Evolutionary conservation across 2,888 invertebrate species (phyloP), one percentile per base, ranked within the genome.

Genomic region (Sarcophaga caerulescens): DNA sequence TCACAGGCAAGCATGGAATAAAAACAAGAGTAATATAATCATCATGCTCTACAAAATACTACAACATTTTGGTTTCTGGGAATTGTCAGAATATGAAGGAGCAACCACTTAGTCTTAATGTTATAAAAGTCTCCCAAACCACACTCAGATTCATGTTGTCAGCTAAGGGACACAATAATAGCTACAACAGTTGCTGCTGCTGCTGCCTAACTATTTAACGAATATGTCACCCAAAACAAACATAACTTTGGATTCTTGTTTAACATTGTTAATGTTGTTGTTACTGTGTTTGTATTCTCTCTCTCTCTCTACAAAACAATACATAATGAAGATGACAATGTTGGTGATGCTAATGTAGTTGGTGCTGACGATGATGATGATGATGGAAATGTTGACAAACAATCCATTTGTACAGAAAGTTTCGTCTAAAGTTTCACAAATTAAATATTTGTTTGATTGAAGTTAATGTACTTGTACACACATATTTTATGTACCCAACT

Each of bases 401-500:
- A 19, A 77, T 81, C 44, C 19, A 60, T 60, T 60, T 60, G 35
- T 35, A 21, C 21, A 14, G 5, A 76, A 74, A 85, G 62, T 78
- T 85, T 81, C 65, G 77, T 81, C 73, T 81, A 81, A 85, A 85
- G 85, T 85, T 81, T 81, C 77, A 73, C 74, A 85, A 85, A 85
- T 74, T 77, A 85, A 78, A 85, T 85, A 85, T 85, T 85, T 81
- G 81, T 78, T 77, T 85, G 85, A 81, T 85, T 81, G 77, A 81
- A 85, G 84, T 85, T 85, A 85, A 85, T 85, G 84, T 77, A 80
- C 71, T 74, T 77, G 76, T 76, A 66, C 75, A 80, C 52, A 80
- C 35, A 76, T 57, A 73, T 81, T 71, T 76, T 81, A 59, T 68
- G 62, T 84, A 68, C 77, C 65, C 60, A 77, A 62, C 62, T 21